Conservation (phyloP, 2,113 vertebrate species). For the Ictalurus punctatus region DNA sequence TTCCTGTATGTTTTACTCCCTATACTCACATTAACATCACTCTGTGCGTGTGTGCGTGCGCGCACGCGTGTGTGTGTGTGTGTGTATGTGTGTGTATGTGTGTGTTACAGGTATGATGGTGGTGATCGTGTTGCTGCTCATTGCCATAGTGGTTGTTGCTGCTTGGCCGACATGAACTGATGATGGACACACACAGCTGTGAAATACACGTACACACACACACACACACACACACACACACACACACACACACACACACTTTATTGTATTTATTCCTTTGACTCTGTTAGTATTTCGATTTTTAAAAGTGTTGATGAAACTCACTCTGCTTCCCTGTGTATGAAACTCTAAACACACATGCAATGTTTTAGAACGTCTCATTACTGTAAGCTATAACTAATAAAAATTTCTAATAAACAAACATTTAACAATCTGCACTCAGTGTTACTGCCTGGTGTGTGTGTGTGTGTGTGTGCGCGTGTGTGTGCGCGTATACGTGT, state of each 20-base stretch:
- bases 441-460: not conserved
- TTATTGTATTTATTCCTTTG: not conserved
- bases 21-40: not conserved
- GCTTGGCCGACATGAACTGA: slow-evolving; percentile 68
- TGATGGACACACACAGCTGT: not conserved
- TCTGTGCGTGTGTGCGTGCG: slow-evolving; percentile 8
- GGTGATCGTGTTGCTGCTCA: slow-evolving; percentile 77
- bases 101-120: slow-evolving; percentile 76
- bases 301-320: not conserved
- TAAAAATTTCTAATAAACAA: not conserved
- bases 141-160: slow-evolving; percentile 76
- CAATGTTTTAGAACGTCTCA: not conserved
- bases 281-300: not conserved
- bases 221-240: slow-evolving; percentile 24
- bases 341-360: not conserved
- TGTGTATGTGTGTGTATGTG: slow-evolving; percentile 29
- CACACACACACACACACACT: not conserved
- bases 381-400: not conserved
- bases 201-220: not conserved
- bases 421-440: not conserved
- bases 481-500: not conserved
- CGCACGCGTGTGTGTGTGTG: slow-evolving; percentile 20
- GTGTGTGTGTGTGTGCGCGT: not conserved
- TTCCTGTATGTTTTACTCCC: slow-evolving; percentile 2
- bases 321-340: not conserved